Evolutionary conservation across 2,888 invertebrate genomes (phyloP), one percentile per base, ranked within the genome.

Genomic region (Mesopsocus fuscifrons): DNA sequence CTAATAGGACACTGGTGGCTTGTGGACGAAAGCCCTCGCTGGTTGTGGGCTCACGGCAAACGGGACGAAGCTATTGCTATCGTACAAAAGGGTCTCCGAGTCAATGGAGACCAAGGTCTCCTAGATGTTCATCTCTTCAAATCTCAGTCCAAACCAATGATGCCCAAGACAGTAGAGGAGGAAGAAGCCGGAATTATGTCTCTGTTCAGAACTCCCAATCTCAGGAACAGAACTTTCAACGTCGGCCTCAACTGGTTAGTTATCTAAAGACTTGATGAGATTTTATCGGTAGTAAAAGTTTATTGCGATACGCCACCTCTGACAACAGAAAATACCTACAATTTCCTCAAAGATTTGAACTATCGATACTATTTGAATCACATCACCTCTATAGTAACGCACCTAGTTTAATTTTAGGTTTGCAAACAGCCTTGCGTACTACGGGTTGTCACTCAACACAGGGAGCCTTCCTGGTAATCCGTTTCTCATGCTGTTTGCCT

Each of bases 1-100:
- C 66, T 87, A 1, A 59, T 85, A 23, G 77, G 73, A 1, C 84
- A 87, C 55, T 83, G 82, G 71, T 85, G 87, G 87, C 61, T 83
- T 3, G 77, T 88, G 71, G 85, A 87, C 52, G 87, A 88, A 62
- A 87, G 85, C 5, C 84, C 85, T 0, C 69, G 85, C 13, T 88
- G 87, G 87, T 60, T 87, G 5, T 87, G 87, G 85, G 74, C 77
- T 26, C 82, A 85, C 56, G 85, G 84, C 1, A 67, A 76, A 38
- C 64, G 69, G 0, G 67, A 68, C 41, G 80, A 85, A 59, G 77
- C 85, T 0, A 69, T 84, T 0, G 67, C 69, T 8, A 82, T 87
- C 47, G 71, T 84, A 3, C 69, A 74, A 50, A 79, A 71, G 54
- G 85, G 75, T n/a, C 58, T 83, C n/a, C 74, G 72, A 55, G 72